These are phyloP conservation scores for Pelochelys cantorii DNA, from an alignment of 2,797 vertebrate species.

Conservation along the genomic window DNA sequence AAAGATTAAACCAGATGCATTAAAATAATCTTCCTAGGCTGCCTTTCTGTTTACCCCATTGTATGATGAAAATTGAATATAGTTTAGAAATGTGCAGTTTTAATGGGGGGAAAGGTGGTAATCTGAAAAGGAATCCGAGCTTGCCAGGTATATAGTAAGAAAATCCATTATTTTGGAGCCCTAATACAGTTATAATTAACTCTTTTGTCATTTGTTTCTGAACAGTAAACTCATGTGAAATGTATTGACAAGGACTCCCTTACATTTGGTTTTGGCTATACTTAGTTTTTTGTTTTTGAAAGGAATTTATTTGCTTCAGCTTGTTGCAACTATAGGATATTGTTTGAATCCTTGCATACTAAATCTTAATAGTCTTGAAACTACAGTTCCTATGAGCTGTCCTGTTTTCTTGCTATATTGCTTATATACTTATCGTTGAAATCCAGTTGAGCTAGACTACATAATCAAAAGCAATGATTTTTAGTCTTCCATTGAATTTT, in stretches of 20 bases:
- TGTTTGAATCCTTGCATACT: neutral
- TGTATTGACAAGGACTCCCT: neutral
- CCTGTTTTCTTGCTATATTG: neutral
- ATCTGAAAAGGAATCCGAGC: neutral
- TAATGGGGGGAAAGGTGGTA: neutral
- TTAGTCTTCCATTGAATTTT: neutral
- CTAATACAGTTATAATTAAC: neutral
- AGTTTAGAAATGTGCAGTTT: neutral
- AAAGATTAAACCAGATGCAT: neutral
- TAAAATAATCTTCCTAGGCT: neutral
- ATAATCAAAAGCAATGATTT: neutral
- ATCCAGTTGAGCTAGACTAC: neutral
- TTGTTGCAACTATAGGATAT: neutral
- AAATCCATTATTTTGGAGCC: rapidly evolving
- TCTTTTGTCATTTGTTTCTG: neutral
- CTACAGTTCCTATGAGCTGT: neutral
- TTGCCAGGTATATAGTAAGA: neutral
- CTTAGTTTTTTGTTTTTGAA: neutral
- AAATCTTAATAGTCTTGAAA: neutral
- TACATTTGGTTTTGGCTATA: neutral
- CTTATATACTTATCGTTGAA: neutral
- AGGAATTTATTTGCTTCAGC: neutral
- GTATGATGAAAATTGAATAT: neutral
- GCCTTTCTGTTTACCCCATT: neutral
- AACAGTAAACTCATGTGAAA: neutral